phyloP scores from a whole-genome alignment of 2,797 vertebrate genomes.

The Pterois miles region DNA sequence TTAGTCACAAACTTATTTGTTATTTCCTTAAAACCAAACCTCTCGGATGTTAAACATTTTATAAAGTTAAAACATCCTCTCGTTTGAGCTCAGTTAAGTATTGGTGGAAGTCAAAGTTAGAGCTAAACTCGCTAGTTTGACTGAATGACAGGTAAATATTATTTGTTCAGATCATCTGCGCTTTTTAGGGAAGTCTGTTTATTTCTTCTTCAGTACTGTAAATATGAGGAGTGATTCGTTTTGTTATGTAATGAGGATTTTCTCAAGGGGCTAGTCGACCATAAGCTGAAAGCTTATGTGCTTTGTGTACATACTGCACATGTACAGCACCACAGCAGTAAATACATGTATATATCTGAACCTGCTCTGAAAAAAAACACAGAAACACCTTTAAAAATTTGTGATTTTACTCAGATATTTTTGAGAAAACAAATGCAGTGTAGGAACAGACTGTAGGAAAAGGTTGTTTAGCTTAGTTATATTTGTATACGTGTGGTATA shows the following conservation, averaged over 20 bases:
- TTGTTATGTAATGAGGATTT: constrained; percentile 18
- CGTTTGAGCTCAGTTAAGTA: fast-evolving
- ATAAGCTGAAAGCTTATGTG: background rate
- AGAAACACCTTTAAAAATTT: background rate
- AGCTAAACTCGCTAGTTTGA: background rate
- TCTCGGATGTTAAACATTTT: background rate
- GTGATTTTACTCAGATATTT: background rate
- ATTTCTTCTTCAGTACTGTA: background rate
- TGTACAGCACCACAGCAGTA: background rate
- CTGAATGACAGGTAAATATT: background rate
- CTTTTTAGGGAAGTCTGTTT: background rate
- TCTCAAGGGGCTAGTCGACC: background rate
- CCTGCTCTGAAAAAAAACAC: background rate
- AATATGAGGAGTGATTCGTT: background rate
- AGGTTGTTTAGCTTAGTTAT: background rate
- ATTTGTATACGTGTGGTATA: background rate
- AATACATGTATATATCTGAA: background rate
- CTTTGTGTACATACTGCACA: background rate
- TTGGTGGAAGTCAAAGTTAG: background rate
- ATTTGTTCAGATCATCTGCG: background rate
- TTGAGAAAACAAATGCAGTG: background rate
- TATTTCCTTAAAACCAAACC: background rate
- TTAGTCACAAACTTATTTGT: background rate
- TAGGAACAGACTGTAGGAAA: background rate
- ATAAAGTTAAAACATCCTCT: background rate